Evolutionary conservation across 2,797 vertebrate genomes (phyloP), one percentile per base, ranked within the genome.

Genomic region (Iguana delicatissima): DNA sequence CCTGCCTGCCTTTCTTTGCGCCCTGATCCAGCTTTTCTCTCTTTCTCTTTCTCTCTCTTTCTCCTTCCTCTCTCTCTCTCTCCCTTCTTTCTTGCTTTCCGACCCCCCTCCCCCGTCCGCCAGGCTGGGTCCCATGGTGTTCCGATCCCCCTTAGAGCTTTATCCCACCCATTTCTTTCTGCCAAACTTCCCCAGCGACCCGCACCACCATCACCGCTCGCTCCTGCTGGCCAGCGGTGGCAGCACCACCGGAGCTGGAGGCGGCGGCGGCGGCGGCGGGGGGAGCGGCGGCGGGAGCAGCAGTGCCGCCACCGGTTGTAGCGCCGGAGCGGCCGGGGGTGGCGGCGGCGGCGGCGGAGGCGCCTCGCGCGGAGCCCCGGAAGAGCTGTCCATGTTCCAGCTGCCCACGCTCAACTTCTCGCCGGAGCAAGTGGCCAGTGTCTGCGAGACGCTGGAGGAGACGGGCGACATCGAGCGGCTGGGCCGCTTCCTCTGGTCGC

Each of bases 321-420:
- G 96, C 87, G 96, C 96, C 94, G 96, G 96, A 94, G 93, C 96
- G 94, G 95, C 95, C 91, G 96, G 95, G 85, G 97, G 96, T 94
- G 97, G 95, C 86, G 95, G 92, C 84, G 95, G 95, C 82, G 95
- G 94, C 85, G 94, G 94, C 59, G 93, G 98, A 97, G 98, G 98
- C 97, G 97, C 98, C 98, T 98, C 98, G 98, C 98, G 99, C 97
- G 98, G 98, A 97, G 98, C 98, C 94, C 97, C 96, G 97, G 99
- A 99, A 99, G 99, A 99, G 98, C 98, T 99, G 98, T 99, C 99
- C 98, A 99, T 99, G 99, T 99, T 99, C 98, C 99, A 99, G 98
- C 98, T 99, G 98, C 99, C 99, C 97, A 99, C 98, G 93, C 98
- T 99, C 98, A 99, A 99, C 98, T 99, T 99, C 98, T 99, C 99